Percentiles rank a stretch among this genome's conserved stretches.
Conservation (phyloP, 1,140 invertebrate species). For the Lepidotrigona ventralis region DNA sequence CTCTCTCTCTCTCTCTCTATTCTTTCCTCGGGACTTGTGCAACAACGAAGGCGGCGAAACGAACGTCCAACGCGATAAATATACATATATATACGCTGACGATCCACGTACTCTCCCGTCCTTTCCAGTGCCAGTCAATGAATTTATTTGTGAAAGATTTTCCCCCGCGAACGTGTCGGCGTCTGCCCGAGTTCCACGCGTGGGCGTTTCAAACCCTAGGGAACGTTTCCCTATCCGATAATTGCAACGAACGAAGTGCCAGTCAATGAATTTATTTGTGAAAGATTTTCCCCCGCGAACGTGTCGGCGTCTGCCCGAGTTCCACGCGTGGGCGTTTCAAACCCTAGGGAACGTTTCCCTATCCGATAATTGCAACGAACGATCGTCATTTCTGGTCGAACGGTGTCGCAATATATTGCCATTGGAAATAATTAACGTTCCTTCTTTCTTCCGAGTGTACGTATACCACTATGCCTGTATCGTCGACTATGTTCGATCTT, state of each 20-base stretch:
- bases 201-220: background rate
- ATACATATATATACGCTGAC: background rate
- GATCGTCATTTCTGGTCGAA: background rate
- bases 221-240: background rate
- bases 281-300: background rate
- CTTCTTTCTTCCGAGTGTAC: background rate
- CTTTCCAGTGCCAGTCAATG: background rate
- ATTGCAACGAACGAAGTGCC: background rate
- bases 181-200: background rate
- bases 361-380: background rate
- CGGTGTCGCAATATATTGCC: background rate
- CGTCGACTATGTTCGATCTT: too few relatives aligned
- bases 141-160: constrained; percentile 16
- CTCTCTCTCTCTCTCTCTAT: constrained; percentile 3
- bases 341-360: background rate
- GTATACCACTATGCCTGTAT: too few relatives aligned
- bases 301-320: background rate
- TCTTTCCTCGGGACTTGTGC: constrained; percentile 41
- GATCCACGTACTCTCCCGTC: background rate
- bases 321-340: background rate
- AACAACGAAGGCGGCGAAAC: constrained; percentile 24
- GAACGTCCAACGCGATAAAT: constrained; percentile 13
- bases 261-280: too few relatives aligned
- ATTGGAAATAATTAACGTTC: background rate
- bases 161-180: background rate